A percentile compares a stretch with the other conserved stretches of the same genome.
phyloP scores from a whole-genome alignment of 2,113 vertebrate genomes.

The Salvelinus namaycush region DNA sequence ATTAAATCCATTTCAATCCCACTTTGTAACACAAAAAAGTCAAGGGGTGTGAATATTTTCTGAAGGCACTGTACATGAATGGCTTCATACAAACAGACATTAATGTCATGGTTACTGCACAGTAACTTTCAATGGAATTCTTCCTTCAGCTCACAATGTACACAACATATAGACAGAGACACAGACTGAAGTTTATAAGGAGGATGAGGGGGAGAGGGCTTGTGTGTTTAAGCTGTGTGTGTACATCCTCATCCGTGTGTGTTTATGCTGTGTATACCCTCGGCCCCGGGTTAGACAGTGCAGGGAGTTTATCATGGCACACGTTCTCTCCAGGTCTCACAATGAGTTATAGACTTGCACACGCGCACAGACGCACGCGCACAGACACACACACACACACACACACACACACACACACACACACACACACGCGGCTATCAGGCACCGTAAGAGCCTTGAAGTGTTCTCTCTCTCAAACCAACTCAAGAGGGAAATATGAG shows the following conservation, averaged over 20 bases:
- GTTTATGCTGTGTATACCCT: not conserved
- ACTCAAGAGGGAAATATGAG: conserved; percentile 24
- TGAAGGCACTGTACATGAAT: too few relatives aligned
- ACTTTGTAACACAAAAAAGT: too few relatives aligned
- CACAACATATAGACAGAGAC: not conserved
- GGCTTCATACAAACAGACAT: too few relatives aligned
- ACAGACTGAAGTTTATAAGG: too few relatives aligned
- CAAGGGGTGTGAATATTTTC: too few relatives aligned
- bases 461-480: conserved; percentile 29
- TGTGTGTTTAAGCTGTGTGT: not conserved
- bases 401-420: not conserved
- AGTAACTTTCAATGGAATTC: not conserved
- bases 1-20: too few relatives aligned
- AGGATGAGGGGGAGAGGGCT: too few relatives aligned
- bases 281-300: not conserved
- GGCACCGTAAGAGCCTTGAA: conserved; percentile 38
- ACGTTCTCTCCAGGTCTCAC: conserved; percentile 18
- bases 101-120: too few relatives aligned
- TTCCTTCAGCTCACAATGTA: not conserved
- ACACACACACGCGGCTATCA: conserved; percentile 1
- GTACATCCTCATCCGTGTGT: not conserved
- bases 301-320: conserved; percentile 27
- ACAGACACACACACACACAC: not conserved
- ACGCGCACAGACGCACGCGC: too few relatives aligned
- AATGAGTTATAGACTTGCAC: conserved; percentile 27